Base-by-base conservation (phyloP, 2,797 vertebrate species). In the Streptopelia turtur region DNA sequence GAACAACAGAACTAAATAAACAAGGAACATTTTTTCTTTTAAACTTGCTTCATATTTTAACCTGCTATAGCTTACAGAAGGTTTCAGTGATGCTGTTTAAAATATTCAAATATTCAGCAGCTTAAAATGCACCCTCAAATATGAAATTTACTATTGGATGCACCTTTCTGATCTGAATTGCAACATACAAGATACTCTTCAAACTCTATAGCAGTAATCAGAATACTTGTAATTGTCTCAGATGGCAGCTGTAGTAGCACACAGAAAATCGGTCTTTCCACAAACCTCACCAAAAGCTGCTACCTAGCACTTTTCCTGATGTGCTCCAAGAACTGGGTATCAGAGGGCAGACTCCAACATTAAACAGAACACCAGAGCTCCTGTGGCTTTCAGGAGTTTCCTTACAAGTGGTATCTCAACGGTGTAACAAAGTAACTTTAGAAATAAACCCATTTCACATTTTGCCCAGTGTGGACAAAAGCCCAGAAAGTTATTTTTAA, bases 161-260 rank as follows among this genome's bases (percentile, higher is more conserved):
- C 24, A 65, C 90, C 72, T 65, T 86, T 91, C 69, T 92, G 50
- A 82, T 86, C 55, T 60, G 45, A 76, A 94, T 17, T 86, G 66
- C 66, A 91, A 86, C 27, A 72, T 12, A 41, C 11, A 81, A 88
- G 35, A 66, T 16, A 55, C 31, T 37, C 70, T 63, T 83, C 70
- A 55, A 89, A 71, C 28, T 65, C 71, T 59, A 43, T 1, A 83
- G 47, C 35, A 52, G 50, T 41, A 71, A 78, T 88, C 83, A 95
- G 76, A 72, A 90, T 24, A 64, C 37, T 47, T 64, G 41, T 14
- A 71, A 90, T 90, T 70, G 78, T 78, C 65, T 90, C 68, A 65
- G 76, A 89, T 61, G 31, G 64, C 87, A 91, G 82, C 49, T 90
- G 53, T 6, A 80, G 70, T 20, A 22, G 57, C 64, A 86, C 64